Evolutionary conservation across 92 coral and sea anemone genomes (phyloP), one percentile per base, ranked within the genome.

Genomic region (Epizoanthus scotinus): DNA sequence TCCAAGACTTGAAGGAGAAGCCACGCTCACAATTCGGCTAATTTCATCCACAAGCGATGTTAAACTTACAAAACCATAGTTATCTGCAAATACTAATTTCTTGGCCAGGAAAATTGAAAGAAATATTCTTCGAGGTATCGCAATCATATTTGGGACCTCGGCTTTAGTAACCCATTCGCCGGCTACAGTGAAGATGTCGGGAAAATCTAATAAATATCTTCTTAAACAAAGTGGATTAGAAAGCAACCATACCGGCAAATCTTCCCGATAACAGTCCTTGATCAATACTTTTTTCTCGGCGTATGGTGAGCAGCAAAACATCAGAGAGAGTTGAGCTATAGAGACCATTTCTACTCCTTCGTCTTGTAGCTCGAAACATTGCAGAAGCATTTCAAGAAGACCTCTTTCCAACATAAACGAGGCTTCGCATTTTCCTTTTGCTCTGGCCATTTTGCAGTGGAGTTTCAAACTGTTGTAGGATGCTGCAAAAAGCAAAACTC

Each of bases 241-340:
- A 38, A 75, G 68, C 66, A 58, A 34, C 81, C 81, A 36, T 75
- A 59, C 81, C 81, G 59, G 67, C 19, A 75, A 14, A 5, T 42
- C n/a, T n/a, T 75, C 81, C 17, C 81, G 67, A 25, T 75, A 60
- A 59, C 27, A 59, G 20, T 59, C 81, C 20, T 59, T 14, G 57
- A 75, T 21, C 15, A 8, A 6, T 22, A 55, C 9, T 59, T 59
- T 53, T 17, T 38, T 75, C 44, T 36, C 81, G 10, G 81, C 68
- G 56, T 59, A 60, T 1, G 81, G 81, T 2, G 81, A 75, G 8
- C 81, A 58, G 58, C 81, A 75, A 20, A 75, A 75, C 81, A 75
- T 75, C 53, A 75, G 81, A 10, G 81, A 75, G 0, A 75, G 57
- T 36, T 75, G 81, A 3, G 81, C 38, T 8, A 75, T 66, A n/a